A percentile compares a stretch with the other conserved stretches of the same genome.
phyloP scores from a whole-genome alignment of 2,797 vertebrate species.

The Setipinna tenuifilis region DNA sequence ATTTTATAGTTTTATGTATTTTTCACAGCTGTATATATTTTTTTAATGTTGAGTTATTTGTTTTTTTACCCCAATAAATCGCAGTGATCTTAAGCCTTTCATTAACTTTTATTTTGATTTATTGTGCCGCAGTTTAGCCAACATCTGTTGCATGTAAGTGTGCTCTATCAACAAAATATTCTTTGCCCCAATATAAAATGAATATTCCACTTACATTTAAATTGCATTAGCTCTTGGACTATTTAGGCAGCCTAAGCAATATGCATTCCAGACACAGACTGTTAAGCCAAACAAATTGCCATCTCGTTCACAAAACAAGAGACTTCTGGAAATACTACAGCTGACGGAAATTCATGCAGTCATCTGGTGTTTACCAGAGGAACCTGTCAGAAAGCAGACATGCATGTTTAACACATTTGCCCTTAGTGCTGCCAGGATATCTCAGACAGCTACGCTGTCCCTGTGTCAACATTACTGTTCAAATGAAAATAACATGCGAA shows the following conservation, averaged over 20 bases:
- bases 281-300: not conserved
- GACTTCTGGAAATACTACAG: not conserved
- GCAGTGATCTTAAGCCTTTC: not conserved
- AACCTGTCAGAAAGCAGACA: not conserved
- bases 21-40: not conserved
- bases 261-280: not conserved
- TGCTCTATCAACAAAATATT: not conserved
- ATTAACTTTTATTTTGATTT: not conserved
- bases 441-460: not conserved
- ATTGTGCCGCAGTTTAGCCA: not conserved
- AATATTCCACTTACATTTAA: conserved; percentile 4
- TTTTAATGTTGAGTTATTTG: not conserved
- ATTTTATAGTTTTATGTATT: not conserved
- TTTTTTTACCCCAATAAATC: not conserved
- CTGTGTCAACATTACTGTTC: not conserved
- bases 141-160: not conserved
- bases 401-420: conserved; percentile 11
- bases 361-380: not conserved
- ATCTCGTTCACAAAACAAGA: not conserved
- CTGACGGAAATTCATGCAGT: not conserved
- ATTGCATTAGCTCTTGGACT: conserved; percentile 2
- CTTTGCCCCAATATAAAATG: not conserved
- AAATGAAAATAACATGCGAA: not conserved
- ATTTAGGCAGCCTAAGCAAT: not conserved
- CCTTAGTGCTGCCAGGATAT: conserved; percentile 1